These are phyloP conservation scores for Pteromalus puparum DNA, from an alignment of 1,140 invertebrate genomes.

Conservation along the genomic window DNA sequence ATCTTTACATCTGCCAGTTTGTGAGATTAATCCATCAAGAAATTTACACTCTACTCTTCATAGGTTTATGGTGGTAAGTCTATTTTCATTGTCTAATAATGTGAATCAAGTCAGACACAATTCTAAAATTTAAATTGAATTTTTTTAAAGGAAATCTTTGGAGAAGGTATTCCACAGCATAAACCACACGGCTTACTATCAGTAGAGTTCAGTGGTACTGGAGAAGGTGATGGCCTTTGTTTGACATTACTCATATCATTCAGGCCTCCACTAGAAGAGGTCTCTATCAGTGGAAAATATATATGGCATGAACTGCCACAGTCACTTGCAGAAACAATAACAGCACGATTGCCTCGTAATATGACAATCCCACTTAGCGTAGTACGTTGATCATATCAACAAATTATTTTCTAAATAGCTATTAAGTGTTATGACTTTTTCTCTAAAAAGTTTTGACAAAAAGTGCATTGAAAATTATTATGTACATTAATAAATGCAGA, in stretches of 20 bases:
- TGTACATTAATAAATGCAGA: background rate
- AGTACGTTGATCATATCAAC: slow-evolving; percentile 78
- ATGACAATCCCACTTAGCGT: slow-evolving; percentile 88
- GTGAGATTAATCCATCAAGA: slow-evolving; percentile 90
- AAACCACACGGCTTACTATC: slow-evolving; percentile 88
- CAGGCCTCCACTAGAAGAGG: slow-evolving; percentile 88
- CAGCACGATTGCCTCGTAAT: slow-evolving; percentile 81
- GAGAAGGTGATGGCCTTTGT: slow-evolving; percentile 85
- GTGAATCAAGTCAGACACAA: background rate
- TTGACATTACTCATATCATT: slow-evolving; percentile 91
- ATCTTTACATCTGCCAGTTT: slow-evolving; percentile 87
- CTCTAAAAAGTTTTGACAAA: background rate
- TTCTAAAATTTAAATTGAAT: slow-evolving; percentile 1
- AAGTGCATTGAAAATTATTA: background rate
- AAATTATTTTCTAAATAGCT: background rate
- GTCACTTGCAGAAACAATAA: slow-evolving; percentile 82
- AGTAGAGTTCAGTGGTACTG: slow-evolving; percentile 77
- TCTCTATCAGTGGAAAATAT: slow-evolving; percentile 90
- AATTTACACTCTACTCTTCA: slow-evolving; percentile 91
- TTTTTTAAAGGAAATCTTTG: slow-evolving; percentile 86
- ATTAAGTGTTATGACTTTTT: slow-evolving; percentile 13
- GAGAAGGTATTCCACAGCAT: slow-evolving; percentile 88
- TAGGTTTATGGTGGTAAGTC: slow-evolving; percentile 88
- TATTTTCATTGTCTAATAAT: background rate
- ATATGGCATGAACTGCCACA: slow-evolving; percentile 88